Percentiles rank a stretch among this genome's conserved stretches.
Conservation (phyloP, 2,888 invertebrate genomes). For the Chydorus sphaericus region DNA sequence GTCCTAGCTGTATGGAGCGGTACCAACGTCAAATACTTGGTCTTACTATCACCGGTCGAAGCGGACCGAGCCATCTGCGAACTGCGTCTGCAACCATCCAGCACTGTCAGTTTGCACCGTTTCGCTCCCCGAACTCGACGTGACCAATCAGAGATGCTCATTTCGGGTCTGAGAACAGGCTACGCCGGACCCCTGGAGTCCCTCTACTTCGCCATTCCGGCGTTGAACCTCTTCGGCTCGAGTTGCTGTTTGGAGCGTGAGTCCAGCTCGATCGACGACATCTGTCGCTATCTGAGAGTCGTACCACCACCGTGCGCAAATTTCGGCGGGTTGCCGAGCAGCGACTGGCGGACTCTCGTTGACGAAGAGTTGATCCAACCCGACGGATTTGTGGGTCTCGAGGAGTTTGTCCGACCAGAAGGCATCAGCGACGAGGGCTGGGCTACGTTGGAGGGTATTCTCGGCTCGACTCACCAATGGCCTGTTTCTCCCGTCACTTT, state of each 20-base stretch:
- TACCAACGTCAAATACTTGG: too few relatives aligned
- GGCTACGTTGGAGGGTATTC: too few relatives aligned
- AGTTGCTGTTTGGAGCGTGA: not conserved
- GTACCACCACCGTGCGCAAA: not conserved
- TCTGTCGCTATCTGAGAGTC: not conserved
- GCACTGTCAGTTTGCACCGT: not conserved
- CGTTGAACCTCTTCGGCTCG: not conserved
- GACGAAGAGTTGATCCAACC: too few relatives aligned
- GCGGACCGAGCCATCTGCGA: not conserved
- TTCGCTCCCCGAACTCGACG: not conserved
- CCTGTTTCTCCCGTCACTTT: not conserved
- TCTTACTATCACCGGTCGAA: not conserved
- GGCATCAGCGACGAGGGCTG: too few relatives aligned
- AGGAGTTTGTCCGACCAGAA: too few relatives aligned
- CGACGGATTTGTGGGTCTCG: too few relatives aligned
- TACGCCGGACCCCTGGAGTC: too few relatives aligned
- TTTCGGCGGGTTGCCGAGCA: too few relatives aligned
- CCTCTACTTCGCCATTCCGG: too few relatives aligned
- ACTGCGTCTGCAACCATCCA: not conserved
- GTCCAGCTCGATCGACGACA: not conserved
- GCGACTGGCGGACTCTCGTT: too few relatives aligned
- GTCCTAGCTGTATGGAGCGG: slow-evolving; percentile 5
- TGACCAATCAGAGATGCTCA: not conserved
- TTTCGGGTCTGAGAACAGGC: not conserved
- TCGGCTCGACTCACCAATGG: too few relatives aligned